Evolutionary conservation across 1,140 invertebrate species (phyloP), one percentile per base, ranked within the genome.

Genomic region (Plectus sambesii): DNA sequence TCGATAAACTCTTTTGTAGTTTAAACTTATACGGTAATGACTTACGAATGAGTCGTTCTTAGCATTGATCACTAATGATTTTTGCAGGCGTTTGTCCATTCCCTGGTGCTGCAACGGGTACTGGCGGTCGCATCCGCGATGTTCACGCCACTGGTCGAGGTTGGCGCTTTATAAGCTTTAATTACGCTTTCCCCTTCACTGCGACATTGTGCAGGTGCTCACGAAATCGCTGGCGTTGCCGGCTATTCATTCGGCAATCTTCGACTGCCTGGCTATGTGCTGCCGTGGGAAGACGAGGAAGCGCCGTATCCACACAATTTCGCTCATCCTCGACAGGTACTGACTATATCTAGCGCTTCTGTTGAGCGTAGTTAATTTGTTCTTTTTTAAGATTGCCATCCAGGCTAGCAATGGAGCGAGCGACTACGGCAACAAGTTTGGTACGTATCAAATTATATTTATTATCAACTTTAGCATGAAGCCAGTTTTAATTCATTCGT

Each of bases 371-470:
- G 42, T 6, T 25, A 45, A 22, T 46, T 46, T 45, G 40, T 23
- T 20, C 23, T 15, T n/a, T 19, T 17, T 54, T 43, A 24, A 71
- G 26, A 68, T 75, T 45, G 78, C 87, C 27, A 81, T 97, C 26
- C 87, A 96, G 73, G 92, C 90, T 0, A 92, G 87, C 69, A 93
- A 97, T 71, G 92, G 92, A 6, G 90, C 90, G 9, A 94, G 88
- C 0, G 92, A 97, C 73, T 98, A 97, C 74, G 92, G 92, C 3
- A 97, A 98, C 68, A 97, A 98, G 74, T 98, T 97, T 75, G 92
- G 62, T n/a, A n/a, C n/a, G n/a, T n/a, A n/a, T n/a, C n/a, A n/a
- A n/a, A n/a, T n/a, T n/a, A n/a, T n/a, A n/a, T n/a, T n/a, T n/a
- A n/a, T n/a, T n/a, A n/a, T n/a, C n/a, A n/a, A n/a, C n/a, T n/a